These are phyloP conservation scores for Trachurus trachurus DNA, from an alignment of 2,797 vertebrate genomes.

Conservation along the genomic window DNA sequence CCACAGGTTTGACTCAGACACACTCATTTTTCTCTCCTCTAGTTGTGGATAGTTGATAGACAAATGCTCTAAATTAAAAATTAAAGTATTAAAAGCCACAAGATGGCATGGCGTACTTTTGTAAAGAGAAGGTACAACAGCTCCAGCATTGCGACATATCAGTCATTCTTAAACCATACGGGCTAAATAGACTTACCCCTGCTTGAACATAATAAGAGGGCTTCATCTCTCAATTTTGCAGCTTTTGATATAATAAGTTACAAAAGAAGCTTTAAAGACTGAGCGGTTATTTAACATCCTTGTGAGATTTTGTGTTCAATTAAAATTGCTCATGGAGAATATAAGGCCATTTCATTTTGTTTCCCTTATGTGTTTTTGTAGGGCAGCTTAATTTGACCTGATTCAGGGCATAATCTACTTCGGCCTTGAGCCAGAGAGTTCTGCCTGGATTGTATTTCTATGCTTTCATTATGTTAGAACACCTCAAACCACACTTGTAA, in stretches of 20 bases:
- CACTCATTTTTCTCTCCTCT: background rate
- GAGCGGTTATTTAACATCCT: slow-evolving; percentile 52
- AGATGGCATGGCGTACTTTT: background rate
- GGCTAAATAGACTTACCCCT: background rate
- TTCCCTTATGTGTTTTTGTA: slow-evolving; percentile 32
- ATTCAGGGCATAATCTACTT: slow-evolving; percentile 41
- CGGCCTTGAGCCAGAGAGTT: slow-evolving; percentile 48
- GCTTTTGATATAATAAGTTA: background rate
- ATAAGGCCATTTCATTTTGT: slow-evolving; percentile 39
- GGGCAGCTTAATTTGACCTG: slow-evolving; percentile 47
- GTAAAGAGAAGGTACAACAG: background rate
- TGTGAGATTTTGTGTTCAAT: slow-evolving; percentile 32
- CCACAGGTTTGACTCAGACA: slow-evolving; percentile 89
- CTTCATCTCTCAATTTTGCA: slow-evolving; percentile 23
- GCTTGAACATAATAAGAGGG: slow-evolving; percentile 34
- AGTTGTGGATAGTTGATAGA: background rate
- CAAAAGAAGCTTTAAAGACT: slow-evolving; percentile 30
- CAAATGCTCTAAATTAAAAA: background rate
- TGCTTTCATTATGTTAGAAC: slow-evolving; percentile 46
- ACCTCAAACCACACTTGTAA: slow-evolving; percentile 19
- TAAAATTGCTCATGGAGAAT: slow-evolving; percentile 29
- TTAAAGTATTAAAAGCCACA: slow-evolving; percentile 6
- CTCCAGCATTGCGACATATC: background rate
- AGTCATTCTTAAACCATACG: background rate
- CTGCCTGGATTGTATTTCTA: slow-evolving; percentile 44